Base-by-base conservation (phyloP, 1,140 invertebrate species). In the Trichonephila clavipes region DNA sequence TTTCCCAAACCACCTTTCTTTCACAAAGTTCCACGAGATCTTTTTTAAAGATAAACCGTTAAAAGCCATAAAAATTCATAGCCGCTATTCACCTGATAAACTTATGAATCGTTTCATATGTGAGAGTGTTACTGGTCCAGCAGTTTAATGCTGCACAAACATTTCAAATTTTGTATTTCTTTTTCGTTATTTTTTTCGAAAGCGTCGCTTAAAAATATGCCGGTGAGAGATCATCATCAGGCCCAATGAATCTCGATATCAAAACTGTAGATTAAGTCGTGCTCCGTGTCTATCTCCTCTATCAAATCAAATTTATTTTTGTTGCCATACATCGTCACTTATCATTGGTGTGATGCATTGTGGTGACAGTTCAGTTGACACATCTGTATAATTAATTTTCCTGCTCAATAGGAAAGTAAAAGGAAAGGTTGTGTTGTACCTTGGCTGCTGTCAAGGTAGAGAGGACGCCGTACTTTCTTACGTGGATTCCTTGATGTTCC, bases 201-300 rank as follows among this genome's bases (percentile, higher is more conserved):
- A n/a, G 12, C 66, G 66, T 3, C n/a, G n/a, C 1, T n/a, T 14
- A 69, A 69, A 24, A 69, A n/a, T 69, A 12, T 24, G 24, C 19
- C 61, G 16, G 19, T 62, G 16, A 62, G 16, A 69, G 21, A n/a
- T 24, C 7, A 12, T n/a, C n/a, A 12, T 24, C 66, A 24, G 66
- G n/a, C 14, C 12, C 66, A n/a, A 69, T 69, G 24, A 69, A 69
- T 69, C 21, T n/a, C 66, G n/a, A 24, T 28, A 69, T 7, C 21
- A n/a, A 69, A 69, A n/a, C 66, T 69, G 66, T 69, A 69, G 21
- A 69, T 69, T 69, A 69, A 69, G 66, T 69, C 24, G 24, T 69
- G 21, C 8, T 12, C 66, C 2, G 10, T 14, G n/a, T 69, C 0
- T 40, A 69, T 69, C 66, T 69, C n/a, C 4, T n/a, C n/a, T 12